Conservation (phyloP, 2,113 vertebrate species). For the Todiramphus saurophagus region DNA sequence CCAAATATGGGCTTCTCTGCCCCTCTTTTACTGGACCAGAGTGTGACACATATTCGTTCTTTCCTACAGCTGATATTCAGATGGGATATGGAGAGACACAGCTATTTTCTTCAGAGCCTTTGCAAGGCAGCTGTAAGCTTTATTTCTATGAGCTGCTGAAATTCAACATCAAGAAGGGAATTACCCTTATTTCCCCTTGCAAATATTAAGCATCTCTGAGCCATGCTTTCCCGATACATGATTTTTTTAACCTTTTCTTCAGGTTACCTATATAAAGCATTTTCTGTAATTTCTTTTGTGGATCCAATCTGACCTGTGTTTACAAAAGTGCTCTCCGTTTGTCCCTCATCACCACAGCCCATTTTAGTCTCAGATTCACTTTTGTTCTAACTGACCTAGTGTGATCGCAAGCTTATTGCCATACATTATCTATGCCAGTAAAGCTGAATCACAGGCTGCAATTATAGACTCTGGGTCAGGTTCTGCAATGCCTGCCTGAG, state of each 20-base stretch:
- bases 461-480: not conserved
- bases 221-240: not conserved
- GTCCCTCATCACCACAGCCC: not conserved
- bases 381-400: not conserved
- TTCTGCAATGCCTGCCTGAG: not conserved
- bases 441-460: constrained; percentile 26
- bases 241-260: not conserved
- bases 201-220: not conserved
- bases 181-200: not conserved
- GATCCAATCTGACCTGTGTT: not conserved
- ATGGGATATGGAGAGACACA: not conserved
- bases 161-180: not conserved
- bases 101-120: not conserved
- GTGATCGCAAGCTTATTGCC: constrained; percentile 13
- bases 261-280: not conserved
- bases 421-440: not conserved
- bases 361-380: not conserved
- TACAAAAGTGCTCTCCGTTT: not conserved
- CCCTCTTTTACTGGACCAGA: not conserved
- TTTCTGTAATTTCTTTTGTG: not conserved
- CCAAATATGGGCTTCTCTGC: not conserved
- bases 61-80: not conserved
- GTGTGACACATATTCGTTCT: not conserved
- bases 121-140: not conserved
- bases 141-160: not conserved